phyloP scores from a whole-genome alignment of 1,140 invertebrate genomes.

The Zaprionus nigranus region DNA sequence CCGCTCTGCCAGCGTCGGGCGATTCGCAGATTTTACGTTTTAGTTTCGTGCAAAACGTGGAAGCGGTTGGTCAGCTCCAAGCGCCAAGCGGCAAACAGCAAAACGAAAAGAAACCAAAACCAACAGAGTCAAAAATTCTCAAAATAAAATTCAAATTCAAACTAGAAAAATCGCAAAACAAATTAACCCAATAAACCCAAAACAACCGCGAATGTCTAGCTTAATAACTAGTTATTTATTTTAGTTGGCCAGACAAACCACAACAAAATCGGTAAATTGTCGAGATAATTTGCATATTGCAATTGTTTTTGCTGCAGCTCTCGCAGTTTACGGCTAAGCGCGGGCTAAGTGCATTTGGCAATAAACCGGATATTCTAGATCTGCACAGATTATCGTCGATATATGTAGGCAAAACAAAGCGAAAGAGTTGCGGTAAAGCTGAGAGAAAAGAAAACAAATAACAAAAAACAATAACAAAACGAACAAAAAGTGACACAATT shows the following conservation, averaged over 20 bases:
- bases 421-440: conserved; percentile 32
- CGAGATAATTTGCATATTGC: conserved; percentile 50
- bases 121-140: conserved; percentile 27
- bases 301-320: conserved; percentile 36
- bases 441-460: conserved; percentile 28
- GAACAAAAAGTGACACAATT: conserved; percentile 56
- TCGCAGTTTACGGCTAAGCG: conserved; percentile 12
- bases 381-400: conserved; percentile 38
- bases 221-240: conserved; percentile 39
- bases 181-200: conserved; percentile 27
- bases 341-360: conserved; percentile 25
- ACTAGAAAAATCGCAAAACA: conserved; percentile 40
- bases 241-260: not conserved
- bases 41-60: conserved; percentile 82
- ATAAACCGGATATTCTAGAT: conserved; percentile 81
- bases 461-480: conserved; percentile 17
- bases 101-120: conserved; percentile 19
- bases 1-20: conserved; percentile 43
- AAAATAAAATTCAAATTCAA: conserved; percentile 21
- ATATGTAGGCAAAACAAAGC: conserved; percentile 44
- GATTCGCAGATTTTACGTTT: conserved; percentile 75
- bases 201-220: conserved; percentile 36
- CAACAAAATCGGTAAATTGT: not conserved
- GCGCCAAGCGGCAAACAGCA: conserved; percentile 24
- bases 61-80: conserved; percentile 69